Evolutionary conservation across 2,888 invertebrate species (phyloP), one percentile per base, ranked within the genome.

Genomic region (Cosmia trapezina): DNA sequence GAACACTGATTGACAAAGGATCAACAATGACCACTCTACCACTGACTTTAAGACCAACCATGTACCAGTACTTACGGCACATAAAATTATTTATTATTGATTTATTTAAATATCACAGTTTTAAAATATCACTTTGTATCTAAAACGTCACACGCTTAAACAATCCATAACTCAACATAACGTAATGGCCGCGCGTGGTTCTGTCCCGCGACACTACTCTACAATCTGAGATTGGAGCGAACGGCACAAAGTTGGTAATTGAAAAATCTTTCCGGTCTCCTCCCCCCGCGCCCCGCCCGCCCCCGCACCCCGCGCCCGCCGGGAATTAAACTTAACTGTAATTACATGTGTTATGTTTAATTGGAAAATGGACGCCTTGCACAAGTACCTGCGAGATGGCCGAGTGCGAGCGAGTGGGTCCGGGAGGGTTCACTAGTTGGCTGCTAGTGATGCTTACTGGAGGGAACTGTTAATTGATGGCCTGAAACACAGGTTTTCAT

Each of bases 211-310:
- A 17, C 71, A 83, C 78, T 93, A 83, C 89, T 91, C 94, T 94
- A 87, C 88, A 86, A 79, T 70, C 88, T 85, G 91, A 93, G 95
- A 94, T 94, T 94, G 94, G 92, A 94, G 93, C 92, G 91, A 89
- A 87, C 91, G 92, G 94, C 93, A 94, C 93, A 93, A 94, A 95
- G 93, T 95, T 94, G 92, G 94, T 95, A 95, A 95, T 95, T 95
- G 95, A 95, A 95, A 95, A 95, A 94, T 95, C 94, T 94, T 93
- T 93, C 93, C 91, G 91, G 89, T 89, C 89, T 56, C 83, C 43
- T 49, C 37, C 69, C 33, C 64, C 47, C 81, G 45, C 79, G 81
- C 63, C 78, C 81, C 81, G 76, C 74, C 79, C 81, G 63, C 78
- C 81, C 81, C 76, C 74, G 72, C 78, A 71, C 60, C 71, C 54